Evolutionary conservation across 2,888 invertebrate species (phyloP).

Genomic region (Sphaeridia pumilis): DNA sequence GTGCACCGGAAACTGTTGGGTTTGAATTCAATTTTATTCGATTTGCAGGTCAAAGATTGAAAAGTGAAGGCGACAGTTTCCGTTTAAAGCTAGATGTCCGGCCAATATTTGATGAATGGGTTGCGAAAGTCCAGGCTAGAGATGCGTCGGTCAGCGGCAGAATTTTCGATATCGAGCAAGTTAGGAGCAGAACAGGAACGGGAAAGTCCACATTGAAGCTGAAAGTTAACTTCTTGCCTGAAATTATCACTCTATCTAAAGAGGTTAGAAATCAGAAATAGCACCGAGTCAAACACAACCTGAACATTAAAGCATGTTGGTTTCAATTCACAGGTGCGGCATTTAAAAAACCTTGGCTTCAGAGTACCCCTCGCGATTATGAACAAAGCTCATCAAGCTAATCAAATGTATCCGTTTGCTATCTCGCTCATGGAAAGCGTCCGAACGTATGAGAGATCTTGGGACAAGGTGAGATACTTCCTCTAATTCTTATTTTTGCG

Average conservation of each 20-base stretch:
- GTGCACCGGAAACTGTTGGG: neutral
- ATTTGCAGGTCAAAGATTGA: constrained; percentile 71
- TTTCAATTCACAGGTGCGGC: constrained; percentile 53
- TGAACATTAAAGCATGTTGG: too few species aligned
- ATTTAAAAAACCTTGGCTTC: constrained; percentile 89
- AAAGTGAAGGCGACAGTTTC: constrained; percentile 96
- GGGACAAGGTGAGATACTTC: constrained; percentile 72
- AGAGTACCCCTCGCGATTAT: constrained; percentile 95
- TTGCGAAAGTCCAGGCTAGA: constrained; percentile 81
- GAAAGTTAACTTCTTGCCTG: constrained; percentile 87
- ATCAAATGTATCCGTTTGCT: constrained; percentile 95
- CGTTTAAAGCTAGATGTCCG: constrained; percentile 89
- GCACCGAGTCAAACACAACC: too few species aligned
- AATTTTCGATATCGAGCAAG: constrained; percentile 78
- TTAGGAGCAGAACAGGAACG: constrained; percentile 42
- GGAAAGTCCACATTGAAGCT: constrained; percentile 50
- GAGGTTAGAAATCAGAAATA: constrained; percentile 59
- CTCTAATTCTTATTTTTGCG: too few species aligned
- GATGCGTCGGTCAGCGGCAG: constrained; percentile 88
- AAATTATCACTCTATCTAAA: constrained; percentile 95
- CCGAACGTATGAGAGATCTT: constrained; percentile 87
- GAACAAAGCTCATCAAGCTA: constrained; percentile 97
- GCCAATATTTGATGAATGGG: constrained; percentile 98
- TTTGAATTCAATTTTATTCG: neutral
- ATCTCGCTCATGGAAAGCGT: constrained; percentile 97